Conservation (phyloP, 2,113 vertebrate species). For the Mobula hypostoma region DNA sequence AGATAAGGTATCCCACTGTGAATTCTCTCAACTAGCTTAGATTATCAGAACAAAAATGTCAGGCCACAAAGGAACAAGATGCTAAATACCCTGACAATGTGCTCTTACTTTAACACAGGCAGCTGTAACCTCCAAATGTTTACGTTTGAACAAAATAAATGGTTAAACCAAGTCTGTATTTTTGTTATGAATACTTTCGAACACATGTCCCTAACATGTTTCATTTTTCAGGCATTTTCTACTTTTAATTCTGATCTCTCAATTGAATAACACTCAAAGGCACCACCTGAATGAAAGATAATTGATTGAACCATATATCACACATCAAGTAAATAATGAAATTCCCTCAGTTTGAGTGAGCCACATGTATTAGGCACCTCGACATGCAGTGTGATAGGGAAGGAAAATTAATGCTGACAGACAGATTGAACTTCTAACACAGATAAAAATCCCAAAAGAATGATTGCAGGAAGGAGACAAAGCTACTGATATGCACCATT, state of each 20-base stretch:
- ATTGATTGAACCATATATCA: not conserved
- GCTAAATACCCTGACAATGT: not conserved
- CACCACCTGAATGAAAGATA: not conserved
- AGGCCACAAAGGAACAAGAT: not conserved
- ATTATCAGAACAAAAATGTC: not conserved
- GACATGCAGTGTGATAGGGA: no score
- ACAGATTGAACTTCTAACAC: not conserved
- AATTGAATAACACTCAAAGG: not conserved
- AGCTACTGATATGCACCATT: not conserved
- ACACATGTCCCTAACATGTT: not conserved
- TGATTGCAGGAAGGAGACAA: not conserved
- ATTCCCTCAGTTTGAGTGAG: conserved; percentile 11
- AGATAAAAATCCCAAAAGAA: not conserved
- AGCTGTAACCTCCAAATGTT: not conserved
- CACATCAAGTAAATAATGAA: not conserved
- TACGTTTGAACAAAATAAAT: not conserved
- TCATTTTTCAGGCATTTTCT: not conserved
- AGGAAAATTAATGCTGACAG: not conserved
- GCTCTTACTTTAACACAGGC: not conserved
- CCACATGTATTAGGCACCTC: not conserved
- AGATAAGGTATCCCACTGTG: not conserved
- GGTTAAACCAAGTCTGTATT: not conserved
- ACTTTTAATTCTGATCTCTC: not conserved
- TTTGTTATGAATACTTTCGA: not conserved
- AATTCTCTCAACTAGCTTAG: not conserved